Evolutionary conservation across 1,140 invertebrate species (phyloP).

Genomic region (Charaxes varanes): DNA sequence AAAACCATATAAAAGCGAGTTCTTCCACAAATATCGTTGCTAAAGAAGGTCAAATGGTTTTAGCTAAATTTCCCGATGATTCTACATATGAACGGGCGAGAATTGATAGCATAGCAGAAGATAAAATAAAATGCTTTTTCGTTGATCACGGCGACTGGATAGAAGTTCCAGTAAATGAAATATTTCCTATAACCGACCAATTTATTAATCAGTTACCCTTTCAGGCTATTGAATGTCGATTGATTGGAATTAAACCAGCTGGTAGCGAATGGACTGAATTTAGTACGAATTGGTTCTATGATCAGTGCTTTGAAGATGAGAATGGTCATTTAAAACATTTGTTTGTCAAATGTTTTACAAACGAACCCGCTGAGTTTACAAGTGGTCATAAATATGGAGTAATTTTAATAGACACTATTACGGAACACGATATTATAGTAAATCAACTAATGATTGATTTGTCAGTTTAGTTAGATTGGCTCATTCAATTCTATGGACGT

Average conservation of each 20-base stretch:
- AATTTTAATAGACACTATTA: constrained; percentile 46
- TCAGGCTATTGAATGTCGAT: constrained; percentile 66
- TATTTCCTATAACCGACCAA: constrained; percentile 43
- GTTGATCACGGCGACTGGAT: constrained; percentile 62
- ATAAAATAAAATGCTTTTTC: constrained; percentile 60
- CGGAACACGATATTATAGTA: constrained; percentile 39
- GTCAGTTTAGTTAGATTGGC: no score
- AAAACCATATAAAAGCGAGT: no score
- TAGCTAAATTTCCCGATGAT: constrained; percentile 61
- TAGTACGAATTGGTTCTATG: constrained; percentile 49
- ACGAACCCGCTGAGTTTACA: constrained; percentile 46
- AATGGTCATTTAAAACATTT: constrained; percentile 42
- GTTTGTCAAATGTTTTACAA: constrained; percentile 50
- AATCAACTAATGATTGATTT: constrained; percentile 51
- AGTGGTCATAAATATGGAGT: constrained; percentile 59
- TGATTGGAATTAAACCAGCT: constrained; percentile 47
- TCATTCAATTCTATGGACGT: no score
- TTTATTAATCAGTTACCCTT: constrained; percentile 56
- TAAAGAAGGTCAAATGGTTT: constrained; percentile 43
- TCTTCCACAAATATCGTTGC: no score
- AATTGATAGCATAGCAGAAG: constrained; percentile 36
- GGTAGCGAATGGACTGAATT: constrained; percentile 51
- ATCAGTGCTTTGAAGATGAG: constrained; percentile 36
- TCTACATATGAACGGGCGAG: constrained; percentile 48
- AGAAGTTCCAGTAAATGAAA: constrained; percentile 30